A percentile compares a stretch with the other conserved stretches of the same genome.
Evolutionary conservation across 1,140 invertebrate genomes (phyloP).

Genomic region (Physella acuta): DNA sequence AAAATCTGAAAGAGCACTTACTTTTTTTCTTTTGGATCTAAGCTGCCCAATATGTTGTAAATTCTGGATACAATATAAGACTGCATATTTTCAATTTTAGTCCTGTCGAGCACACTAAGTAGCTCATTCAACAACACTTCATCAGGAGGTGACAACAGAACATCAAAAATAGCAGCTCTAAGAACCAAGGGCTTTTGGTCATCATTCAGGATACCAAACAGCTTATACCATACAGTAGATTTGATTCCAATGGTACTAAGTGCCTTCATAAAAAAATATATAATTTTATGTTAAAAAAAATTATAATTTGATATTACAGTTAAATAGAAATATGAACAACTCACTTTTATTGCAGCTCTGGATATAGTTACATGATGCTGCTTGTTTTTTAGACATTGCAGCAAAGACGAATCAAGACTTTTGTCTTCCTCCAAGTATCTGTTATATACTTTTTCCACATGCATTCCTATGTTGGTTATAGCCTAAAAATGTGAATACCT

Average conservation of each 20-base stretch:
- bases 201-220: not conserved
- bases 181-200: not conserved
- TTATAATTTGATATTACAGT: not conserved
- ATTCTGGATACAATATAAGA: not conserved
- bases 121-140: not conserved
- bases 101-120: not conserved
- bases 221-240: not conserved
- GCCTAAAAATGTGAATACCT: no score
- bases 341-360: not conserved
- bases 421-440: not conserved
- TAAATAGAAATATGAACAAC: not conserved
- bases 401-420: not conserved
- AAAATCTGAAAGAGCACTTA: not conserved
- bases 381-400: not conserved
- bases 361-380: not conserved
- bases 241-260: not conserved
- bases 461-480: not conserved
- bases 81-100: not conserved
- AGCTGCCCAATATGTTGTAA: not conserved
- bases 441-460: not conserved
- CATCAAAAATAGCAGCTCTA: constrained; percentile 7
- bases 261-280: not conserved
- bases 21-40: not conserved
- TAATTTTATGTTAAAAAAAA: not conserved
- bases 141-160: not conserved